These are phyloP conservation scores for Nephrotoma guestfalica DNA, from an alignment of 2,888 invertebrate species.

Conservation along the genomic window DNA sequence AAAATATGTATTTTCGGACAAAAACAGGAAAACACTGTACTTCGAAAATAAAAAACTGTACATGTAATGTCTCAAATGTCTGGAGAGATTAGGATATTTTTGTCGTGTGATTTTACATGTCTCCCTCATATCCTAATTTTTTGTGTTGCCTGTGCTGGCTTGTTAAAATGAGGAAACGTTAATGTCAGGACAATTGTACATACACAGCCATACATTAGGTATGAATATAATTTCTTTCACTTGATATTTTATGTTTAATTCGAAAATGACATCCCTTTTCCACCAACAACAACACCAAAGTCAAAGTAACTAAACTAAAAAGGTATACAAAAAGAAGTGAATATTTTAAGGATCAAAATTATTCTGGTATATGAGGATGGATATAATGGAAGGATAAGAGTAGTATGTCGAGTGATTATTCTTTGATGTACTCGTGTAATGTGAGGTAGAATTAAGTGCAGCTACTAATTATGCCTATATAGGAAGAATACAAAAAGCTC, in stretches of 20 bases:
- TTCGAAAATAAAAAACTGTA: not conserved
- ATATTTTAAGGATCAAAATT: not conserved
- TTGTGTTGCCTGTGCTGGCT: not conserved
- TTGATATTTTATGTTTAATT: not conserved
- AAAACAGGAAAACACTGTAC: not conserved
- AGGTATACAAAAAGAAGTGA: not conserved
- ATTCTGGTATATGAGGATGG: not conserved
- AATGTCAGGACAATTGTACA: not conserved
- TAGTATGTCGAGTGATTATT: not conserved
- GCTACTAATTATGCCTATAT: not conserved
- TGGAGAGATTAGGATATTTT: not conserved
- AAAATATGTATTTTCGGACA: not conserved
- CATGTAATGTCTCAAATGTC: not conserved
- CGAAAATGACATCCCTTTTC: not conserved
- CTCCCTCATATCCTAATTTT: not conserved
- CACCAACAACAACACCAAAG: not conserved
- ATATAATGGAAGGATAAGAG: not conserved
- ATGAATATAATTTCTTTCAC: not conserved
- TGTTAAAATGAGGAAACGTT: not conserved
- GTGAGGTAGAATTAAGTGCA: not conserved
- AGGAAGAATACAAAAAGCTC: not conserved
- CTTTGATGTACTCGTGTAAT: not conserved
- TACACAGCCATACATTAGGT: not conserved
- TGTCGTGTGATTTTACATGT: not conserved
- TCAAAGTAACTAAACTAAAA: too few species aligned